Conservation (phyloP, 2,888 invertebrate species). For the Strigamia transsilvanica region DNA sequence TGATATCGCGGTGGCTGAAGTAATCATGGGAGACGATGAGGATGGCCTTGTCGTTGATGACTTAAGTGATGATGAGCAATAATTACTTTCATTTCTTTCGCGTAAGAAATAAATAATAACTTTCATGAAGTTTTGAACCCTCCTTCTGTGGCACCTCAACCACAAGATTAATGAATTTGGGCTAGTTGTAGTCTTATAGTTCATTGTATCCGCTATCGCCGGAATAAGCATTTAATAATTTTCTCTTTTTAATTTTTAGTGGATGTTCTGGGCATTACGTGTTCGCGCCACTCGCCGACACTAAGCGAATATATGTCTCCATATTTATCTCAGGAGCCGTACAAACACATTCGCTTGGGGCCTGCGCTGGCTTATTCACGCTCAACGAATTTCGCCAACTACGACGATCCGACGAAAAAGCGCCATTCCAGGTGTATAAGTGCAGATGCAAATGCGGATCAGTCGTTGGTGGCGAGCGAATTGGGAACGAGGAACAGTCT, state of each 20-base stretch:
- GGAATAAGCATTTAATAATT: background rate
- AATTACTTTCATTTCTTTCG: no score
- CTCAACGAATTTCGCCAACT: conserved; percentile 33
- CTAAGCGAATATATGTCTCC: conserved; percentile 32
- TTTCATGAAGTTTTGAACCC: no score
- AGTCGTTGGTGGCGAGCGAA: background rate
- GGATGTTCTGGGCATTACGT: background rate
- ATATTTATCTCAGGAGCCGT: conserved; percentile 22
- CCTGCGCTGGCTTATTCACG: conserved; percentile 3
- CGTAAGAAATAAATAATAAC: no score
- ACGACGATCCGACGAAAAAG: background rate
- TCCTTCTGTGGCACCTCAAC: no score
- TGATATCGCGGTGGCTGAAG: no score
- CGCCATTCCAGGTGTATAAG: background rate
- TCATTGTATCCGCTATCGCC: no score
- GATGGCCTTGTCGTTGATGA: no score
- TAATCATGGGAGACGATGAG: no score
- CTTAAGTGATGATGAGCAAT: no score
- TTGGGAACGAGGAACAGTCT: conserved; percentile 46
- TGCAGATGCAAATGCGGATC: background rate
- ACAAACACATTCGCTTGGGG: background rate
- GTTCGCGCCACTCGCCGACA: background rate
- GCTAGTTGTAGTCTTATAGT: no score
- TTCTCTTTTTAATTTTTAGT: conserved; percentile 15
- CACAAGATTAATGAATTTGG: no score